Evolutionary conservation across 1,140 invertebrate genomes (phyloP).

Genomic region (Temnothorax curvispinosus): DNA sequence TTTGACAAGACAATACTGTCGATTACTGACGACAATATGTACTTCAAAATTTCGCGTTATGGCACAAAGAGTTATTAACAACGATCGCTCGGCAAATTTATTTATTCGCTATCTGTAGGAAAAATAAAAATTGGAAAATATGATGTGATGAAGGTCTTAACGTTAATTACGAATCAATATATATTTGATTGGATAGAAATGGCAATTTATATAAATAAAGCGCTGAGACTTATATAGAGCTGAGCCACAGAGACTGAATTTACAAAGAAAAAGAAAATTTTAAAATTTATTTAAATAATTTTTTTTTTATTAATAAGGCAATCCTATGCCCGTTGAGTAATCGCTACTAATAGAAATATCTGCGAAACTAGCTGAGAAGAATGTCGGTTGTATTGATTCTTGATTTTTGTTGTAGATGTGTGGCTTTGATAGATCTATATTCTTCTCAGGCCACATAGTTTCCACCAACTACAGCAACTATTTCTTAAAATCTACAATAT

Average conservation of each 20-base stretch:
- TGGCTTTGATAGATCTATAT: conserved; percentile 36
- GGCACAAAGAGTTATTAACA: conserved; percentile 77
- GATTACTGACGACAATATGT: conserved; percentile 28
- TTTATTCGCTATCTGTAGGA: conserved; percentile 42
- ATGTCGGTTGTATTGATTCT: neutral
- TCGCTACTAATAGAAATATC: conserved; percentile 11
- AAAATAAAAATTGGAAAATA: conserved; percentile 16
- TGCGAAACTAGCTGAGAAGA: neutral
- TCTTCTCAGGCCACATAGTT: conserved; percentile 8
- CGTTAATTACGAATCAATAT: conserved; percentile 23
- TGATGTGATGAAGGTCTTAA: neutral
- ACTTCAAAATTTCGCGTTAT: conserved; percentile 75
- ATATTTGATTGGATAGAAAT: conserved; percentile 31
- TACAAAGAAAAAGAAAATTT: neutral
- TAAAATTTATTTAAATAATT: conserved; percentile 5
- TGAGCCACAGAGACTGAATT: neutral
- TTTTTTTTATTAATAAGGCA: neutral
- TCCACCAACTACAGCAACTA: conserved; percentile 1
- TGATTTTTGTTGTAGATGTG: neutral
- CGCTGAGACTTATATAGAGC: conserved; percentile 22
- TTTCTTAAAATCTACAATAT: conserved; percentile 15
- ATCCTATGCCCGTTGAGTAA: neutral
- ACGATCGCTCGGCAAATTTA: conserved; percentile 61
- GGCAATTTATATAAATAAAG: neutral
- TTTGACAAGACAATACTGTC: conserved; percentile 39